These are phyloP conservation scores for Xenentodon cancila DNA, from an alignment of 2,797 vertebrate genomes.

Conservation along the genomic window DNA sequence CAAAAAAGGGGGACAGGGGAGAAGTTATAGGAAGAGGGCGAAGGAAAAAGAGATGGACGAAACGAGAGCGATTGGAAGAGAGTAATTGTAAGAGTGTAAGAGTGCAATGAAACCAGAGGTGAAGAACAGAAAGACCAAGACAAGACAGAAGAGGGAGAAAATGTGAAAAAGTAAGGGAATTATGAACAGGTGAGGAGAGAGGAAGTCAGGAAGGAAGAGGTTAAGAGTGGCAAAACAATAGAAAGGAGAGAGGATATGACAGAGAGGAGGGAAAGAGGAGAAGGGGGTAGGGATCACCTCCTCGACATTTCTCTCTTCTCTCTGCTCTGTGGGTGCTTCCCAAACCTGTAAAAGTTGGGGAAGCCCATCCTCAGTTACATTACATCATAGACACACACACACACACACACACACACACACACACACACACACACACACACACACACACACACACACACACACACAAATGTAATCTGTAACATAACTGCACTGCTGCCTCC, in stretches of 20 bases:
- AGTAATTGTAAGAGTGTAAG: too few species aligned
- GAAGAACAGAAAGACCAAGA: not conserved
- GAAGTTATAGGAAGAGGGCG: not conserved
- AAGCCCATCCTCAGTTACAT: constrained; percentile 65
- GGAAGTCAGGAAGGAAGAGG: not conserved
- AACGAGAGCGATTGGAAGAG: not conserved
- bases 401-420: constrained; percentile 46
- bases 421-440: constrained; percentile 43
- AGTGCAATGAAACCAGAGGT: not conserved
- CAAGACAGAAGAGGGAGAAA: not conserved
- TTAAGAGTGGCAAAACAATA: not conserved
- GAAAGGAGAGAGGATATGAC: constrained; percentile 1
- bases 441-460: constrained; percentile 41
- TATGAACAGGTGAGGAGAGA: too few species aligned
- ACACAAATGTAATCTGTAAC: constrained; percentile 59
- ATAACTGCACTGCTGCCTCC: constrained; percentile 58
- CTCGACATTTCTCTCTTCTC: constrained; percentile 22
- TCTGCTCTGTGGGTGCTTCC: constrained; percentile 36
- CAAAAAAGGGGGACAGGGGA: not conserved
- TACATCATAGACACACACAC: constrained; percentile 47
- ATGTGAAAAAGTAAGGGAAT: not conserved
- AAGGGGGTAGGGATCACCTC: constrained; percentile 21
- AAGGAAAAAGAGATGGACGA: not conserved
- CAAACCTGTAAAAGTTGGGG: constrained; percentile 54
- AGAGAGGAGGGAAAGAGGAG: not conserved